These are phyloP conservation scores for Anas platyrhynchos DNA, from an alignment of 2,113 vertebrate genomes.

Conservation along the genomic window DNA sequence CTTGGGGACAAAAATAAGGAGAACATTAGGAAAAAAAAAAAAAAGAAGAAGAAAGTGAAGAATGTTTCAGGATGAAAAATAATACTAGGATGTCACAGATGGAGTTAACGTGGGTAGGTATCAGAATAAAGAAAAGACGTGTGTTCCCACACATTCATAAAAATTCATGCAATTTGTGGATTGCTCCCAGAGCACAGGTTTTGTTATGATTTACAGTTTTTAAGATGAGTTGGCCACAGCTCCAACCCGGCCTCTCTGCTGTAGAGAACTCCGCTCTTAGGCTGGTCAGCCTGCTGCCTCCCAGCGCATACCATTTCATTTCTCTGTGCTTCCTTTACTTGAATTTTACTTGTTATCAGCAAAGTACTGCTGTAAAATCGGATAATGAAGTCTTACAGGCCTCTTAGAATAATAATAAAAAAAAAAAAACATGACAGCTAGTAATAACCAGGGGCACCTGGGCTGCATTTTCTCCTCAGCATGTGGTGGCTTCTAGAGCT, in stretches of 20 bases:
- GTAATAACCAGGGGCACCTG: constrained; percentile 36
- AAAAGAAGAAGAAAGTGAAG: neutral
- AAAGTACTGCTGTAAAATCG: constrained; percentile 29
- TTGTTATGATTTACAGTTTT: neutral
- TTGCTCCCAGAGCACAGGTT: neutral
- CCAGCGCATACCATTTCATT: neutral
- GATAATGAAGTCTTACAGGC: constrained; percentile 33
- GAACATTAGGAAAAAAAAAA: neutral
- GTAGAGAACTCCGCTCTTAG: neutral
- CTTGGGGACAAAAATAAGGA: neutral
- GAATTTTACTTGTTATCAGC: neutral
- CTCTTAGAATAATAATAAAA: neutral
- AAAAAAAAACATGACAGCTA: neutral
- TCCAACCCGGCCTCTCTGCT: neutral
- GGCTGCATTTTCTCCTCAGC: constrained; percentile 57
- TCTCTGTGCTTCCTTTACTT: neutral
- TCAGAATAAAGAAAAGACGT: neutral
- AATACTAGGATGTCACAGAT: neutral
- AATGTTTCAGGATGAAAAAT: neutral
- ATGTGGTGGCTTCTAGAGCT: constrained; percentile 7
- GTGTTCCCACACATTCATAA: neutral
- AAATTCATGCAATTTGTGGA: neutral
- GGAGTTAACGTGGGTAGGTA: neutral
- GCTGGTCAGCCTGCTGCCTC: neutral
- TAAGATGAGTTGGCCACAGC: neutral